phyloP scores from a whole-genome alignment of 1,140 invertebrate species.

The Rhopalosiphum maidis region DNA sequence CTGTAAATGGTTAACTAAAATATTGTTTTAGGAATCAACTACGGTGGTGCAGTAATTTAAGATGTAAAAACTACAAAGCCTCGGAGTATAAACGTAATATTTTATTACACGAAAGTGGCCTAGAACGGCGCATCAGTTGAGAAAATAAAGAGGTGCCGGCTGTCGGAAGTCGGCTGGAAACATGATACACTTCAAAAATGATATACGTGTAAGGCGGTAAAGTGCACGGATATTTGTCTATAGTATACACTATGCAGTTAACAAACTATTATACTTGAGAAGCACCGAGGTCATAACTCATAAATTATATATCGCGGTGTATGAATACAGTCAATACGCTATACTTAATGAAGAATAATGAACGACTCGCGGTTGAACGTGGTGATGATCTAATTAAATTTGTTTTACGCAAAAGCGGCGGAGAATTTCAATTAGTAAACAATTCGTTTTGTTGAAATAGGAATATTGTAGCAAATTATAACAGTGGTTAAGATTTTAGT shows the following conservation, averaged over 20 bases:
- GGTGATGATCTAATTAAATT: background rate
- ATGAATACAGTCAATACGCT: background rate
- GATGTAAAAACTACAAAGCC: too few relatives aligned
- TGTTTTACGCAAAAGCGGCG: background rate
- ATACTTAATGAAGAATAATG: background rate
- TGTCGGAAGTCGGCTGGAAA: constrained; percentile 24
- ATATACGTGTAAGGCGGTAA: background rate
- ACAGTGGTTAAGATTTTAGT: background rate
- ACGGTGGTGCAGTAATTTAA: background rate
- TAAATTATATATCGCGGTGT: background rate
- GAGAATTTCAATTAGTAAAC: background rate
- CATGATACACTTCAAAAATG: constrained; percentile 25
- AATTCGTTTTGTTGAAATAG: background rate
- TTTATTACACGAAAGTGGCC: background rate
- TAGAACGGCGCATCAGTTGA: background rate
- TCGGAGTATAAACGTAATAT: background rate
- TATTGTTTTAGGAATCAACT: constrained; percentile 18
- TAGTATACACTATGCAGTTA: background rate
- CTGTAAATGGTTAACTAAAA: background rate
- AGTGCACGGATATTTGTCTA: background rate
- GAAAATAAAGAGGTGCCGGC: background rate
- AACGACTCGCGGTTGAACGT: background rate
- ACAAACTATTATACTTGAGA: background rate
- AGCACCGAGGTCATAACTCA: background rate
- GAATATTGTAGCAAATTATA: background rate